Evolutionary conservation across 2,888 invertebrate genomes (phyloP).

Genomic region (Chrysolina haemoptera): DNA sequence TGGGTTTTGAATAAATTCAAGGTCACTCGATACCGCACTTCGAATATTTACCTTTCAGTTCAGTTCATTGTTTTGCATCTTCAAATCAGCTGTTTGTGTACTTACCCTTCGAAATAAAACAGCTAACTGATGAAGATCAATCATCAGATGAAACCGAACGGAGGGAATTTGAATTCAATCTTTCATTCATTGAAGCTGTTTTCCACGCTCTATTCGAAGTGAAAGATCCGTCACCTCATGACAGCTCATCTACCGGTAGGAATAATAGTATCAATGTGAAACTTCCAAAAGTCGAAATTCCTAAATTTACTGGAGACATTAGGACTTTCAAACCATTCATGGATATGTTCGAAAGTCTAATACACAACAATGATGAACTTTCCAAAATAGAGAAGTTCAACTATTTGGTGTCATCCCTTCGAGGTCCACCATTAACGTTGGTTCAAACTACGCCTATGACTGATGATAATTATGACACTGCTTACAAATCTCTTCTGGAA

Average conservation of each 20-base stretch:
- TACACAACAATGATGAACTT: constrained; percentile 17
- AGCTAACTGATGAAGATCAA: no score
- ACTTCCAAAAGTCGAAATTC: constrained; percentile 22
- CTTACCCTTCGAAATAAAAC: no score
- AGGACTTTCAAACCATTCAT: constrained; percentile 24
- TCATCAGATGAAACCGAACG: no score
- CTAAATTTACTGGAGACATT: constrained; percentile 29
- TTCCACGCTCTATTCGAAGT: no score
- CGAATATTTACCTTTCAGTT: no score
- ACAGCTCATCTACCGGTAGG: background rate
- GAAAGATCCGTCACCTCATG: no score
- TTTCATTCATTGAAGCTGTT: no score
- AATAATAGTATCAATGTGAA: constrained; percentile 22
- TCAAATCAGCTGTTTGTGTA: no score
- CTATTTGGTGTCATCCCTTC: constrained; percentile 18
- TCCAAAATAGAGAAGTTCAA: constrained; percentile 34
- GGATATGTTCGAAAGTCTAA: constrained; percentile 17
- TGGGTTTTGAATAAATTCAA: no score
- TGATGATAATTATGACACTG: constrained; percentile 22
- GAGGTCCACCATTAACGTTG: constrained; percentile 21
- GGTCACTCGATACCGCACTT: no score
- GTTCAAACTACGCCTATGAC: constrained; percentile 19
- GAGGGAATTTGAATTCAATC: no score
- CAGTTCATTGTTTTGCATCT: no score
- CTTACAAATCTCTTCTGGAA: constrained; percentile 18